Base-by-base conservation (phyloP, 2,797 vertebrate genomes). In the Pangasius sanitwongsei region DNA sequence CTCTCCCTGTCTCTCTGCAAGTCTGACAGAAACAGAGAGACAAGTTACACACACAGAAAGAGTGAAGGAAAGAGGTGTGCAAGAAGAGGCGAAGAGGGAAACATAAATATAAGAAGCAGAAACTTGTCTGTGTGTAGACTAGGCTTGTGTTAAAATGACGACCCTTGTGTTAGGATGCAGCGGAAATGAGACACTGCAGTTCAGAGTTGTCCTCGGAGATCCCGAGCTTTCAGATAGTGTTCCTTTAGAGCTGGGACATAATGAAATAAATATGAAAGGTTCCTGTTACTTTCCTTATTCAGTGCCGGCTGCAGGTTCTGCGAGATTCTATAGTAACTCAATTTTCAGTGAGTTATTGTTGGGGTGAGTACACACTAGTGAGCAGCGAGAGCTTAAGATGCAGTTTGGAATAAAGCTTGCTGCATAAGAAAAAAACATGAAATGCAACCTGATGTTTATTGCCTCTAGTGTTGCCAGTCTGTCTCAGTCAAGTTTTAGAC, bases 261-360 rank as follows among this genome's bases (percentile, higher is more conserved):
- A 84, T 87, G 53, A 87, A 89, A 89, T 89, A 89, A 89, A 89
- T 87, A 87, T 87, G 72, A 83, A 87, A 48, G 57, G 20, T 84
- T 86, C 85, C 77, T 89, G 85, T 82, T 82, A 48, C 53, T 86
- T 57, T 87, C 15, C 41, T 82, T 65, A 80, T 77, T 55, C 85
- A 20, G 84, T 44, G 18, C 69, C 41, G 16, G 72, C 72, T 57
- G 72, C 12, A 57, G 20, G 41, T 85, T 70, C 61, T 59, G 74
- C 6, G 20, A 37, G 48, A 57, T 59, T 80, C 48, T 80, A 53
- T 55, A 37, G 41, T 86, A 63, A 89, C 55, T 70, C 61, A n/a
- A 70, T 89, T 89, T 55, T 85, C 61, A 23, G 34, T 31, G 23
- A 57, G 84, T 72, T 82, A 50, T 72, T 67, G 70, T 53, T 23